These are phyloP conservation scores for Cantharis lateralis DNA, from an alignment of 2,888 invertebrate genomes.

Conservation along the genomic window DNA sequence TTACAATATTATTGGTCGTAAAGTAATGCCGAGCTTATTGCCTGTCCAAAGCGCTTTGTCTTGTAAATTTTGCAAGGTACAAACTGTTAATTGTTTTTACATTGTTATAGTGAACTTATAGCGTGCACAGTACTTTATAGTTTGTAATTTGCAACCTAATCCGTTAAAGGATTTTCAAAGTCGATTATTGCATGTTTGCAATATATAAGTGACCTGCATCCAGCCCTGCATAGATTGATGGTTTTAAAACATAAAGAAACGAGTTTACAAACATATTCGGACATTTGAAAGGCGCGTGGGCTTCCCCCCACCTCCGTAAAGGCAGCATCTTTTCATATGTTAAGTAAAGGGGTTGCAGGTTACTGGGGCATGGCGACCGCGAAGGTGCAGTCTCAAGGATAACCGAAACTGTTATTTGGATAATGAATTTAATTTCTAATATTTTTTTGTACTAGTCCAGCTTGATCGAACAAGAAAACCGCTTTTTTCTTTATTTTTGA, in stretches of 20 bases:
- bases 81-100: neutral
- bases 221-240: neutral
- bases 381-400: conserved; percentile 2
- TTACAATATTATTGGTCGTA: neutral
- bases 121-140: neutral
- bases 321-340: neutral
- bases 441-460: neutral
- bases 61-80: neutral
- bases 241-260: neutral
- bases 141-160: neutral
- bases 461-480: neutral
- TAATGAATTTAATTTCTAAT: neutral
- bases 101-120: neutral
- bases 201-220: neutral
- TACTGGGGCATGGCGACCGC: neutral
- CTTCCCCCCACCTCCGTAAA: neutral
- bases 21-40: neutral
- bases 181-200: neutral
- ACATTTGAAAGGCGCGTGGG: conserved; percentile 2
- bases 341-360: neutral
- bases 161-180: neutral
- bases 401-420: neutral
- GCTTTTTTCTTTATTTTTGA: neutral
- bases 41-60: neutral
- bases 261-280: neutral